Evolutionary conservation across 2,888 invertebrate genomes (phyloP).

Genomic region (Spicauda simplicius): DNA sequence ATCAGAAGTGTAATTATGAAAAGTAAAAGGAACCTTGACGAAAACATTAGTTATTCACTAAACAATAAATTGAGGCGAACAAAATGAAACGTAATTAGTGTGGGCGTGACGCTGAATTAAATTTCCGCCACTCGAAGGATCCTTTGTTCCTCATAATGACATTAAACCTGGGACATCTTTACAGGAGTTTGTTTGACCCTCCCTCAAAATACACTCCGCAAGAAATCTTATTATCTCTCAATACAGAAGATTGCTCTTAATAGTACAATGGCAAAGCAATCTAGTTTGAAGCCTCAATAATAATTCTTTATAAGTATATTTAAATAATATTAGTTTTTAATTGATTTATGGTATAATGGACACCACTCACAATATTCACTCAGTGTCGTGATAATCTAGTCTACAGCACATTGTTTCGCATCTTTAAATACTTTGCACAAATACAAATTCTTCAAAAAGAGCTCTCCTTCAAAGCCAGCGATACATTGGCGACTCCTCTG

Average conservation of each 20-base stretch:
- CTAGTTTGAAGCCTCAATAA: neutral
- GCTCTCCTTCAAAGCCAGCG: too few relatives aligned
- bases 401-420: too few relatives aligned
- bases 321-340: neutral
- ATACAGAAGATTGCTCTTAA: conserved; percentile 27
- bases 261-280: conserved; percentile 13
- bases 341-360: too few relatives aligned
- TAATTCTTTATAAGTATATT: neutral
- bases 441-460: too few relatives aligned
- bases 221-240: conserved; percentile 33
- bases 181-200: conserved; percentile 39
- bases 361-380: too few relatives aligned
- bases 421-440: too few relatives aligned
- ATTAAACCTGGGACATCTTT: conserved; percentile 52
- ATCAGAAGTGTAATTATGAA: conserved; percentile 5
- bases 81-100: conserved; percentile 59
- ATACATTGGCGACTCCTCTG: too few relatives aligned
- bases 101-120: conserved; percentile 59
- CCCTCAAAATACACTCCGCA: conserved; percentile 29
- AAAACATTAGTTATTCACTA: conserved; percentile 32
- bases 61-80: conserved; percentile 32
- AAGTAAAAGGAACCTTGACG: conserved; percentile 14
- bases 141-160: conserved; percentile 73
- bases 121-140: conserved; percentile 62
- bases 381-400: too few relatives aligned